Evolutionary conservation across 2,797 vertebrate species (phyloP).

Genomic region (Diglossa cyanea): DNA sequence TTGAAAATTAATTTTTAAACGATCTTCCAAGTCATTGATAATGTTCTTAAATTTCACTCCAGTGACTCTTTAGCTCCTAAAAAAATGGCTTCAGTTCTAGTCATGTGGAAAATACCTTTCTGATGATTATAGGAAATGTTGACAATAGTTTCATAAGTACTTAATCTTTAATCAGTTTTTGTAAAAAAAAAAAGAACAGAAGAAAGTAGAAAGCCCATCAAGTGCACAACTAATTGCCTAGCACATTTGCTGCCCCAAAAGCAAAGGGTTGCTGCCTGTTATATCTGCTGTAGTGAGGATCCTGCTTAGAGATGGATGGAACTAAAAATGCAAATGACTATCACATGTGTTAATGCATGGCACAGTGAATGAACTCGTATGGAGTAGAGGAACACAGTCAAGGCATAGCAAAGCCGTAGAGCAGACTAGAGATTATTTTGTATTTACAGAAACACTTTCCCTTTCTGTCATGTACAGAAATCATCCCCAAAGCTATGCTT

Average conservation of each 20-base stretch:
- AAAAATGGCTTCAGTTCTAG: not conserved
- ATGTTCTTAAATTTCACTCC: constrained; percentile 23
- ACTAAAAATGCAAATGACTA: not conserved
- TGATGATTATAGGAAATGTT: not conserved
- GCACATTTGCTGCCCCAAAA: not conserved
- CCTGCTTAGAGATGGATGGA: not conserved
- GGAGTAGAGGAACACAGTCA: not conserved
- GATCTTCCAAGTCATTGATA: constrained; percentile 37
- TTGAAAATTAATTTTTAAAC: constrained; percentile 44
- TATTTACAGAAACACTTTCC: not conserved
- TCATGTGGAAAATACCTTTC: constrained; percentile 6
- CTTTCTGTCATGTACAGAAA: not conserved
- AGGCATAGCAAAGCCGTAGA: not conserved
- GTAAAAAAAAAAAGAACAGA: not conserved
- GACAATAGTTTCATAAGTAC: not conserved
- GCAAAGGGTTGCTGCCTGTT: not conserved
- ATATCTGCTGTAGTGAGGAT: not conserved
- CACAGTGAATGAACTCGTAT: not conserved
- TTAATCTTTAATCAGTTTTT: not conserved
- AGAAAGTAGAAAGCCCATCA: not conserved
- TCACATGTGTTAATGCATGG: not conserved
- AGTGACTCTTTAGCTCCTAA: not conserved
- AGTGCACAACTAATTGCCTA: not conserved
- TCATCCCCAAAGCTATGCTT: not conserved
- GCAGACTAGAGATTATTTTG: not conserved